Evolutionary conservation across 2,888 invertebrate genomes (phyloP).

Genomic region (Mechanitis mazaeus): DNA sequence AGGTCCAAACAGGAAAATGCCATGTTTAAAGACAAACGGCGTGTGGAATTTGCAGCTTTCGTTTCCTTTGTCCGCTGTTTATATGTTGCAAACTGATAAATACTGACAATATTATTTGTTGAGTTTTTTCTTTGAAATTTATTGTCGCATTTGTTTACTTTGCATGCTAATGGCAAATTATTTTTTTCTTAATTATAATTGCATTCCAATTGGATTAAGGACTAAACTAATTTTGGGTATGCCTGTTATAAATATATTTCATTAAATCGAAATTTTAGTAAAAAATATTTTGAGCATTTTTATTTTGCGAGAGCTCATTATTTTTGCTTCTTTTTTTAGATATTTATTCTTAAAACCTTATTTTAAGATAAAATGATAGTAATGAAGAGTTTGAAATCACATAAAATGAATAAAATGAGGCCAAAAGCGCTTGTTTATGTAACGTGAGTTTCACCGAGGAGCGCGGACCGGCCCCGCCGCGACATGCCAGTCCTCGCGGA

Average conservation of each 20-base stretch:
- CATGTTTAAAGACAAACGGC: slow-evolving; percentile 4
- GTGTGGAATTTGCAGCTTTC: slow-evolving; percentile 3
- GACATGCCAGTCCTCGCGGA: background rate
- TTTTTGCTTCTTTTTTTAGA: too few relatives aligned
- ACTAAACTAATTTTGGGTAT: too few relatives aligned
- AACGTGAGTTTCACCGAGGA: slow-evolving; percentile 16
- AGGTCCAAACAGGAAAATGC: slow-evolving; percentile 5
- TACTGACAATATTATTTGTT: background rate
- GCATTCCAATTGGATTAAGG: too few relatives aligned
- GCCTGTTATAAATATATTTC: too few relatives aligned
- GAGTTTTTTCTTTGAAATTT: too few relatives aligned
- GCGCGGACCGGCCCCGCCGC: background rate
- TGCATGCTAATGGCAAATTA: too few relatives aligned
- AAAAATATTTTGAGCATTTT: too few relatives aligned
- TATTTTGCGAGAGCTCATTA: too few relatives aligned
- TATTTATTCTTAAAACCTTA: too few relatives aligned
- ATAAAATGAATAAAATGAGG: slow-evolving; percentile 27
- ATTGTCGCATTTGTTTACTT: background rate
- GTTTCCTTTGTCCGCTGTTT: slow-evolving; percentile 2
- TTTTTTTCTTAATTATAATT: too few relatives aligned
- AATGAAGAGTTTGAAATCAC: slow-evolving; percentile 27
- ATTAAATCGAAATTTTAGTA: too few relatives aligned
- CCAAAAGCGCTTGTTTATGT: slow-evolving; percentile 34
- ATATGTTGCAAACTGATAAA: background rate
- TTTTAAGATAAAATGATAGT: background rate